These are phyloP conservation scores for Phocides pigmalion DNA, from an alignment of 1,140 invertebrate genomes.

Conservation along the genomic window DNA sequence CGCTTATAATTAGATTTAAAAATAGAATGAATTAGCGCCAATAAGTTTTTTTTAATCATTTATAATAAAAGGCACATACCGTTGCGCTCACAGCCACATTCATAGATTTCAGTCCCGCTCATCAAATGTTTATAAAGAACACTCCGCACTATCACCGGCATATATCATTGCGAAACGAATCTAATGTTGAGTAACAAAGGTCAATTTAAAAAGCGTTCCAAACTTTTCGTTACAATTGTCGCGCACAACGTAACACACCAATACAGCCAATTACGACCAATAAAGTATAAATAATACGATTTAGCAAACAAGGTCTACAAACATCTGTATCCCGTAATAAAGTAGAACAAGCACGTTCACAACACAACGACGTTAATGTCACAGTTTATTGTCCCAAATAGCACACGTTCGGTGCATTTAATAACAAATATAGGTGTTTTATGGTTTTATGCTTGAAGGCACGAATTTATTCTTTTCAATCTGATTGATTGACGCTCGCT, in stretches of 20 bases:
- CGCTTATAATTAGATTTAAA: constrained; percentile 28
- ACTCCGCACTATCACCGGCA: constrained; percentile 37
- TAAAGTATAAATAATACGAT: constrained; percentile 42
- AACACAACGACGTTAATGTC: constrained; percentile 33
- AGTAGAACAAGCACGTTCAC: constrained; percentile 20
- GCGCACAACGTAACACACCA: constrained; percentile 37
- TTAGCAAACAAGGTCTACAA: constrained; percentile 33
- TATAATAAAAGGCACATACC: constrained; percentile 40
- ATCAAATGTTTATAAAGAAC: constrained; percentile 40
- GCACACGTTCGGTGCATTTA: constrained; percentile 33
- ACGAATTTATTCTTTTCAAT: constrained; percentile 42
- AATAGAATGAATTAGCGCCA: constrained; percentile 17
- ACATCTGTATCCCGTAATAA: constrained; percentile 21
- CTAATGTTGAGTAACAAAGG: constrained; percentile 43
- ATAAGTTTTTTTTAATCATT: constrained; percentile 21
- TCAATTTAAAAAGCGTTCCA: constrained; percentile 36
- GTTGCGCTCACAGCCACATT: constrained; percentile 42
- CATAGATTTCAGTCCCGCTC: constrained; percentile 35
- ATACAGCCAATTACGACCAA: constrained; percentile 43
- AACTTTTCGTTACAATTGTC: constrained; percentile 35
- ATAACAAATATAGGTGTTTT: constrained; percentile 45
- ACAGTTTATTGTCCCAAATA: constrained; percentile 44
- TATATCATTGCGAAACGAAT: constrained; percentile 41
- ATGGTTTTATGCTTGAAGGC: constrained; percentile 42
- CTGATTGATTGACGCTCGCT: constrained; percentile 50